Percentiles rank a stretch among this genome's conserved stretches.
These are phyloP conservation scores for Cryptomyrus ogoouensis DNA, from an alignment of 2,113 vertebrate species.

Conservation along the genomic window DNA sequence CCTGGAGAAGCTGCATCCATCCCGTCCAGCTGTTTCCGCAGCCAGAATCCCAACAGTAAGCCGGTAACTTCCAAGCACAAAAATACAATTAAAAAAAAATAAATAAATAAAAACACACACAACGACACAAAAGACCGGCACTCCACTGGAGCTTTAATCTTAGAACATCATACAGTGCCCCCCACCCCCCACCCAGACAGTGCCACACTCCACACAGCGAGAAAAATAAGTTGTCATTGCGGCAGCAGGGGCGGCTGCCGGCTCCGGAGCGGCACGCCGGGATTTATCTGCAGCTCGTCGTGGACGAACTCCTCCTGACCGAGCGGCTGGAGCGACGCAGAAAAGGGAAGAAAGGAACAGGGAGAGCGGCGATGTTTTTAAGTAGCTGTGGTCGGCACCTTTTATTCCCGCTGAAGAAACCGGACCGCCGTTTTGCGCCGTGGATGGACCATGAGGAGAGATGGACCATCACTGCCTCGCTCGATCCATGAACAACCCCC, in stretches of 20 bases:
- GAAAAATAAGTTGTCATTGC: constrained; percentile 21
- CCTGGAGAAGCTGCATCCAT: neutral
- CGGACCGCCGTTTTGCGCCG: neutral
- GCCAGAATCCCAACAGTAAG: neutral
- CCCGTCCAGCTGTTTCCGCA: neutral
- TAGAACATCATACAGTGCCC: neutral
- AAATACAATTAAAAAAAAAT: constrained; percentile 3
- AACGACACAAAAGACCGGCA: neutral
- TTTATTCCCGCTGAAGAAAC: neutral
- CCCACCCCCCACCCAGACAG: neutral
- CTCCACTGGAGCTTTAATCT: constrained; percentile 1
- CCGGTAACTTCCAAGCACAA: neutral
- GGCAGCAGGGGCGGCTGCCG: neutral
- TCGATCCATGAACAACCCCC: neutral
- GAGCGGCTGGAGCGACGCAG: neutral
- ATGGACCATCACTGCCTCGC: neutral
- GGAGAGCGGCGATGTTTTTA: neutral
- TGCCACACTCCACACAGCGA: constrained; percentile 12
- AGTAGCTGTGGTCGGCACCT: neutral
- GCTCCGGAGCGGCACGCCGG: neutral
- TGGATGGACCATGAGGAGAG: neutral
- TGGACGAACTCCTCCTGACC: neutral
- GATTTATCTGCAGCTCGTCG: neutral
- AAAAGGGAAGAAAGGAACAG: neutral
- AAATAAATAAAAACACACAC: neutral